Base-by-base conservation (phyloP, 2,888 invertebrate species). In the Chloroclystis v-ata region DNA sequence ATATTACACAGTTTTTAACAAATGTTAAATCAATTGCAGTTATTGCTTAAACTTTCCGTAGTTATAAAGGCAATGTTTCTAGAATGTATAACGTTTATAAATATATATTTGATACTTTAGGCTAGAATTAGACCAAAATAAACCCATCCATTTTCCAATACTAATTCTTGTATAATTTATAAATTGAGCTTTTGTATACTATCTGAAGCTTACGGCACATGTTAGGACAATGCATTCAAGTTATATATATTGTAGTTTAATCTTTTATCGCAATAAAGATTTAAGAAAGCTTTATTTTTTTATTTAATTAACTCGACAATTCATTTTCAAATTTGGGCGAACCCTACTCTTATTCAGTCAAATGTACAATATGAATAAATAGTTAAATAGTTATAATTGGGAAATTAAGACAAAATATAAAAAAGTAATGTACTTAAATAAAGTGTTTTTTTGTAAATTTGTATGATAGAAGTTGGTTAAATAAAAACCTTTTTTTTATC, bases 61-160 rank as follows among this genome's bases (percentile, higher is more conserved):
- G 16, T 14, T 78, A 78, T 69, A 67, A 58, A 68, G 56, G 16
- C 28, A 39, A 45, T 30, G 51, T 47, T 59, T 42, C 41, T 61
- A 52, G 54, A 53, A 58, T 57, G 12, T 37, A 37, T 29, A 41
- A 47, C 28, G 28, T 46, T 40, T 54, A 47, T 65, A 62, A 63
- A 61, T 59, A 60, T 56, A 56, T 57, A 50, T 65, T 61, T 60
- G 63, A 51, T 57, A 78, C 61, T 49, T 57, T 81, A 81, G 73
- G 65, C 65, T 79, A 80, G 73, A 65, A 56, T 58, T 76, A 80
- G 76, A 82, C 79, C 81, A 75, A 82, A 79, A 54, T 60, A 57
- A 63, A 60, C 72, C 74, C 72, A 69, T 73, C 74, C 75, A 58
- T 48, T 54, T 50, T 62, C 44, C 56, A 52, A 43, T 53, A 56